Base-by-base conservation (phyloP, 2,113 vertebrate genomes). In the Agapornis roseicollis region DNA sequence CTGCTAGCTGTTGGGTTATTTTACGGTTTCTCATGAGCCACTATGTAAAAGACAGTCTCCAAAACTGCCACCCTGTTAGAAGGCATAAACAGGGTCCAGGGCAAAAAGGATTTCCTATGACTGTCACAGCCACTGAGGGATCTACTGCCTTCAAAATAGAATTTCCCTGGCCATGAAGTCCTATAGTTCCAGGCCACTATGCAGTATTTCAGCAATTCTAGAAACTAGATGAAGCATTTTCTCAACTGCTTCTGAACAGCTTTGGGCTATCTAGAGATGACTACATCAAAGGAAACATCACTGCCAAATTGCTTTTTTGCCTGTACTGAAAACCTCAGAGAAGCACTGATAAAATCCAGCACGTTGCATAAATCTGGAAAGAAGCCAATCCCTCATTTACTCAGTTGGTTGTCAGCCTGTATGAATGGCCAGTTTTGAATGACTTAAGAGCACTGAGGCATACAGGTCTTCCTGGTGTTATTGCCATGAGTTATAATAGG, bases 391-490 rank as follows among this genome's bases (percentile, higher is more conserved):
- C 44, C n/a, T 89, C 66, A 29, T 94, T 89, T 60, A 88, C 41
- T 80, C 52, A 7, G 24, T 42, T 82, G 91, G 89, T 93, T 86
- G 60, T 35, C 72, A 44, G 72, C 69, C 89, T 33, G 1, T 52
- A 58, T 24, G 18, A 93, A 55, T 19, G 46, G 53, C 60, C 50
- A 49, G 80, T 94, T 91, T 49, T 60, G 17, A 93, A 96, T 71
- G 47, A 70, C 76, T 88, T 28, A 8, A 79, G 56, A 81, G 55
- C 95, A 94, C 29, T 78, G 94, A 97, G 76, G 76, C 92, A 86
- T 83, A 52, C 33, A 91, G 72, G 13, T 91, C 85, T 96, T 91
- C 93, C 93, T 88, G 79, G 87, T 89, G 80, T 63, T 85, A 18
- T 7, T 71, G 88, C 65, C 52, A 76, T 4, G 47, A 81, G 46